Evolutionary conservation across 2,888 invertebrate genomes (phyloP).

Genomic region (Caenorhabditis macrosperma): DNA sequence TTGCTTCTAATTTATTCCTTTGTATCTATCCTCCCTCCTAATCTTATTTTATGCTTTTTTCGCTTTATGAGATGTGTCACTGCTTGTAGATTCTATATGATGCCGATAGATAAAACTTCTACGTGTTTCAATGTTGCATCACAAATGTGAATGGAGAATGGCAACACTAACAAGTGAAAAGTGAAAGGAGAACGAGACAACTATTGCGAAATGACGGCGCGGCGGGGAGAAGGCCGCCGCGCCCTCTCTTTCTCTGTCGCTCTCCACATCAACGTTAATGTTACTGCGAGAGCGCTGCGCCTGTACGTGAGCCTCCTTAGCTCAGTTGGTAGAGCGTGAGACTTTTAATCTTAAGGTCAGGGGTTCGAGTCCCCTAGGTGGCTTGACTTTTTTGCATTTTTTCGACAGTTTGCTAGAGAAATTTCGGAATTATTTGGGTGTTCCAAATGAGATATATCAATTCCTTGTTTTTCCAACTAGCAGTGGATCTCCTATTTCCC

Average conservation of each 20-base stretch:
- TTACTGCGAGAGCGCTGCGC: neutral
- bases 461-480: too few relatives aligned
- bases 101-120: constrained; percentile 42
- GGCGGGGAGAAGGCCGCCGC: neutral
- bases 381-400: constrained; percentile 57
- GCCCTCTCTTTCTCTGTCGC: neutral
- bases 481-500: too few relatives aligned
- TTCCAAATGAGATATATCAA: too few relatives aligned
- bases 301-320: constrained; percentile 65
- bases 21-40: constrained; percentile 1
- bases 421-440: too few relatives aligned
- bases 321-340: constrained; percentile 76
- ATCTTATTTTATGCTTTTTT: constrained; percentile 5
- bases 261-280: neutral
- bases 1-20: constrained; percentile 40
- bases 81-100: constrained; percentile 37
- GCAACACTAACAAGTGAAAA: neutral
- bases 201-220: neutral
- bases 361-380: constrained; percentile 71
- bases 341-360: constrained; percentile 72
- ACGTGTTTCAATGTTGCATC: neutral
- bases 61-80: constrained; percentile 50
- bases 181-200: neutral
- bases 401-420: too few relatives aligned
- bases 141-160: neutral